Evolutionary conservation across 2,113 vertebrate species (phyloP).

Genomic region (Sapajus apella): DNA sequence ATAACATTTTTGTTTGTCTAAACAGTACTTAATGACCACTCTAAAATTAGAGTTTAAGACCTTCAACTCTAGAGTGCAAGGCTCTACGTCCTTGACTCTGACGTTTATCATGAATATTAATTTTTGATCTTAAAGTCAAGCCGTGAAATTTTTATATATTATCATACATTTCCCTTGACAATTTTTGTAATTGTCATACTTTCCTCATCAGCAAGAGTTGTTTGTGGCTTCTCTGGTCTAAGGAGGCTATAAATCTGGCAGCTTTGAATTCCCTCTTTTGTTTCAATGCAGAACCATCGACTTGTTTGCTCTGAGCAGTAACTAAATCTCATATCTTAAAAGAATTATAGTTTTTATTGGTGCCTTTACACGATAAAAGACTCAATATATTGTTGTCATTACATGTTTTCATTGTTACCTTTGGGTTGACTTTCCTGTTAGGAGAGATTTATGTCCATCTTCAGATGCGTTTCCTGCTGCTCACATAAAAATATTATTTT

Average conservation of each 20-base stretch:
- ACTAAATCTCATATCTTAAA: slow-evolving; percentile 54
- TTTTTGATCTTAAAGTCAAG: slow-evolving; percentile 64
- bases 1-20: slow-evolving; percentile 76
- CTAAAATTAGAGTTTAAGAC: slow-evolving; percentile 72
- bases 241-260: not conserved
- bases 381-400: slow-evolving; percentile 59
- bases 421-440: slow-evolving; percentile 59
- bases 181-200: slow-evolving; percentile 66
- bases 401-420: slow-evolving; percentile 49
- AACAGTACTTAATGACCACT: slow-evolving; percentile 71
- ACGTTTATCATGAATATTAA: slow-evolving; percentile 73
- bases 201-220: slow-evolving; percentile 56
- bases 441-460: slow-evolving; percentile 38
- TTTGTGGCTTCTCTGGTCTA: slow-evolving; percentile 27
- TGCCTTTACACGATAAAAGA: slow-evolving; percentile 48
- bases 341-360: slow-evolving; percentile 53
- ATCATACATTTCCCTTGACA: slow-evolving; percentile 45
- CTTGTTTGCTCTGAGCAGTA: slow-evolving; percentile 57
- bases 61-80: slow-evolving; percentile 67
- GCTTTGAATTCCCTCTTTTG: slow-evolving; percentile 35
- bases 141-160: slow-evolving; percentile 61
- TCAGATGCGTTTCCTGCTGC: not conserved
- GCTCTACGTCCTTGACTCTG: slow-evolving; percentile 60
- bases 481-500: slow-evolving; percentile 62
- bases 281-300: slow-evolving; percentile 14